A percentile compares a stretch with the other conserved stretches of the same genome.
Evolutionary conservation across 53 echinoderm and acorn worm species (phyloP).

Genomic region (Actinopyga echinites): DNA sequence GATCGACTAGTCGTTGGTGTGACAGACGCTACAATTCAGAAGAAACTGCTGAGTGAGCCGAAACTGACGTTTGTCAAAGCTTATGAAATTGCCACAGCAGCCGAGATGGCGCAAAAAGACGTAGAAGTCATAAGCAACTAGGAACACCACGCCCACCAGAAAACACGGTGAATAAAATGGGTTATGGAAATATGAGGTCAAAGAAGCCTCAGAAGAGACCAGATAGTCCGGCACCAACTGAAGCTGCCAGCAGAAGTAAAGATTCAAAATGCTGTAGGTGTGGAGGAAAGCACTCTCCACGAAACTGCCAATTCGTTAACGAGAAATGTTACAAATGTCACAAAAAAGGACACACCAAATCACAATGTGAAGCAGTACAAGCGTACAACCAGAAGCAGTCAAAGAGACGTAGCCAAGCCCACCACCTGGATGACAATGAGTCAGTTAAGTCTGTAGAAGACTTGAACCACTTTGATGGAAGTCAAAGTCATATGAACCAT

Average conservation of each 20-base stretch:
- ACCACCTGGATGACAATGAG: neutral
- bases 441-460: neutral
- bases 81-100: constrained; percentile 40
- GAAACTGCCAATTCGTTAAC: neutral
- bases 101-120: constrained; percentile 54
- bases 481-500: neutral
- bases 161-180: neutral
- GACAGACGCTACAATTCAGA: constrained; percentile 42
- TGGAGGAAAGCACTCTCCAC: constrained; percentile 36
- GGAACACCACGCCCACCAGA: neutral
- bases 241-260: neutral
- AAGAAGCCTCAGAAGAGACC: neutral
- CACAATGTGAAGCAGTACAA: constrained; percentile 56
- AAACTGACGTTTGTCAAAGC: constrained; percentile 47
- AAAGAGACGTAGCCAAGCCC: neutral
- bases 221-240: neutral
- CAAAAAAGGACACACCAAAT: constrained; percentile 50
- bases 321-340: constrained; percentile 58
- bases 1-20: constrained; percentile 54
- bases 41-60: constrained; percentile 49
- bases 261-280: constrained; percentile 33
- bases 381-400: neutral
- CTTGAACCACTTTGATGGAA: neutral
- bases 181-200: neutral
- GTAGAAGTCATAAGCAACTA: constrained; percentile 44